A percentile compares a stretch with the other conserved stretches of the same genome.
phyloP scores from a whole-genome alignment of 2,797 vertebrate species.

The Oceanodroma leucorhoa region DNA sequence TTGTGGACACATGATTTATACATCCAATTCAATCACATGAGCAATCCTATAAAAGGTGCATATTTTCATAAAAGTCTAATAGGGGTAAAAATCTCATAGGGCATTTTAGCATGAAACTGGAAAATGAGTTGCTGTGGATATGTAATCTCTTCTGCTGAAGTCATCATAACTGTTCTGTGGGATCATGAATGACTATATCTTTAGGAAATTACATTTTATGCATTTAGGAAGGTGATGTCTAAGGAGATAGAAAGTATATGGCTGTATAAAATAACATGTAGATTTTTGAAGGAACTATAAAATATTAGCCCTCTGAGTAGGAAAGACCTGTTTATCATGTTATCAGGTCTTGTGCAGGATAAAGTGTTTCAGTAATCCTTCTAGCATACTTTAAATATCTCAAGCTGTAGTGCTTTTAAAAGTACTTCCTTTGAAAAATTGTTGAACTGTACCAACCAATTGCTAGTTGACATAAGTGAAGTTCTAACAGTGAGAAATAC shows the following conservation, averaged over 20 bases:
- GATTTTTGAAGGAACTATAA: constrained; percentile 54
- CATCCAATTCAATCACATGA: constrained; percentile 54
- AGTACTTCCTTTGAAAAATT: constrained; percentile 57
- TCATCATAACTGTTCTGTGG: constrained; percentile 59
- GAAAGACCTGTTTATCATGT: constrained; percentile 37
- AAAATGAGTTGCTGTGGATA: constrained; percentile 51
- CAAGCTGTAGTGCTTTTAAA: constrained; percentile 12
- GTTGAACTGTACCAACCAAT: background rate
- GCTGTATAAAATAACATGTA: constrained; percentile 59
- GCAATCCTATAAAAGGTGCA: constrained; percentile 60
- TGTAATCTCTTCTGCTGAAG: constrained; percentile 66
- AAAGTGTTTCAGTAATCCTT: constrained; percentile 29
- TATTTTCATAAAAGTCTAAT: constrained; percentile 62
- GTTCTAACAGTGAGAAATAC: constrained; percentile 61
- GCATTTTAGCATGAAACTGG: constrained; percentile 57
- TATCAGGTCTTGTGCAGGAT: background rate
- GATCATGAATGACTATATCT: constrained; percentile 55
- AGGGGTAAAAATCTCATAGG: constrained; percentile 58
- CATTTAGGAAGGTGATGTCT: constrained; percentile 39
- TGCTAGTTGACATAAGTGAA: constrained; percentile 59
- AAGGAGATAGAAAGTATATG: constrained; percentile 44
- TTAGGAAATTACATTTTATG: constrained; percentile 52
- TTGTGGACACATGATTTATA: constrained; percentile 61
- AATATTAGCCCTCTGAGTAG: constrained; percentile 50
- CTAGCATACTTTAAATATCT: constrained; percentile 45